These are phyloP conservation scores for Nezara viridula DNA, from an alignment of 2,888 invertebrate genomes.

Conservation along the genomic window DNA sequence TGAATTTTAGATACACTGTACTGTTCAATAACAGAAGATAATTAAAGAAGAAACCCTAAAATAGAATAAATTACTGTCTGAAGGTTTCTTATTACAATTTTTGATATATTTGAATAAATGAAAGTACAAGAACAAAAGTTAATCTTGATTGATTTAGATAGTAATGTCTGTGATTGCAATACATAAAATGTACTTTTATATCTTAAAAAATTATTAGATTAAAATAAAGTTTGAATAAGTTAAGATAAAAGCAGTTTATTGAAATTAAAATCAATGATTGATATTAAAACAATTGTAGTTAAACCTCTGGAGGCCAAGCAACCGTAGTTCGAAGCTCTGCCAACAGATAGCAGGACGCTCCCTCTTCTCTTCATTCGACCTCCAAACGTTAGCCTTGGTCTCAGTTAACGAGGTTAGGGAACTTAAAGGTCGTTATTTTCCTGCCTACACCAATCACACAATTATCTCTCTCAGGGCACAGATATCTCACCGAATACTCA, in stretches of 20 bases:
- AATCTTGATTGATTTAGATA: too few species aligned
- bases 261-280: too few species aligned
- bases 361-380: background rate
- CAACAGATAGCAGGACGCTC: background rate
- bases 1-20: too few species aligned
- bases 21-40: too few species aligned
- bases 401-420: constrained; percentile 20
- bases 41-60: too few species aligned
- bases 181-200: background rate
- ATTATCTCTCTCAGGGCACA: background rate
- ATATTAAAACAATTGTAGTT: background rate
- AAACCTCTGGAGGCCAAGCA: background rate
- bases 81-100: too few species aligned
- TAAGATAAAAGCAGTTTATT: too few species aligned
- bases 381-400: constrained; percentile 33
- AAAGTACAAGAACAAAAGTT: too few species aligned
- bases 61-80: too few species aligned
- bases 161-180: background rate
- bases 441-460: background rate
- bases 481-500: background rate
- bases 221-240: too few species aligned
- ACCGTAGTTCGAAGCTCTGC: background rate
- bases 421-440: constrained; percentile 38
- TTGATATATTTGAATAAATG: too few species aligned
- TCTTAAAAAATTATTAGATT: too few species aligned